Base-by-base conservation (phyloP, 2,113 vertebrate species). In the Daubentonia madagascariensis region DNA sequence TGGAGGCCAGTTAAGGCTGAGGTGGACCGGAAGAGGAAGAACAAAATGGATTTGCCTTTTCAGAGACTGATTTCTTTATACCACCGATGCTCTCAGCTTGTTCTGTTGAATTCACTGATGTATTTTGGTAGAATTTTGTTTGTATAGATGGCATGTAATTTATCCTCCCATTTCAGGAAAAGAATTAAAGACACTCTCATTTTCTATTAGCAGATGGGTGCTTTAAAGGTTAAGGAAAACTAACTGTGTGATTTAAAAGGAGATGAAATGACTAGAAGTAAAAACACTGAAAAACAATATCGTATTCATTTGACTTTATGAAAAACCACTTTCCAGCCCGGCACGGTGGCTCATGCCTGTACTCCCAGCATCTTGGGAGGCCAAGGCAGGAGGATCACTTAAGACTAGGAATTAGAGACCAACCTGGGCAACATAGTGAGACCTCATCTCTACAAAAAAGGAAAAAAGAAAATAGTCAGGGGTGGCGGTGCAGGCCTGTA, bases 151-250 rank as follows among this genome's bases (percentile, higher is more conserved):
- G 14, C 78, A 22, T 57, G 13, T 67, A 70, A 76, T 40, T 95
- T 92, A 93, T 84, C 22, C 13, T 86, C 23, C 48, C 17, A 89
- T 92, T 93, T 94, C 70, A 93, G 14, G 5, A 10, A 6, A 57
- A 83, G 14, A 85, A 84, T 88, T 10, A 25, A 91, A 96, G 43
- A 43, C 1, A 20, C 63, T 10, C 11, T 85, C 7, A 16, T 79
- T 93, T 91, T 83, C 50, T 73, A 57, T 48, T 95, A 78, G 35
- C 50, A 78, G 20, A 73, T 57, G 45, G 68, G 11, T 70, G 37
- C 18, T 91, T 94, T 91, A 85, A 89, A 94, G 50, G 22, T 40
- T 94, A 96, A 84, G 28, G 17, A 57, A 94, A 85, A 81, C 32
- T 70, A 61, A 28, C 17, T 90, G 22, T 89, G 17, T 88, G 16